A percentile compares a stretch with the other conserved stretches of the same genome.
phyloP scores from a whole-genome alignment of 37 sponge, comb jelly and placozoan species.

The Mnemiopsis leidyi region DNA sequence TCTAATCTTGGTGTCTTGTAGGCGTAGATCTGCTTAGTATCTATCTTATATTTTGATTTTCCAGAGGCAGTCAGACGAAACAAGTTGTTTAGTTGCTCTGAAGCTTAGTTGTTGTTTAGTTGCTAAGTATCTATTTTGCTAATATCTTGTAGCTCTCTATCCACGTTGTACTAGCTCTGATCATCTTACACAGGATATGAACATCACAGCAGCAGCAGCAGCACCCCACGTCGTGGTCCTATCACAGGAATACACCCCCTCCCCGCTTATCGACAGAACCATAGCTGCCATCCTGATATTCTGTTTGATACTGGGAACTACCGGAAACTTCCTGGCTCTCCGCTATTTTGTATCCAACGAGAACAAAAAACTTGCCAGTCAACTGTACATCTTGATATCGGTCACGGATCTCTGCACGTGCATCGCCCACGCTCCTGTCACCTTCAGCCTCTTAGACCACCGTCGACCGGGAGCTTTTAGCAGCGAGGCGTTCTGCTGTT shows the following conservation, averaged over 20 bases:
- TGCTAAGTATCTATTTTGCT: no score
- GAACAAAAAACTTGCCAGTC: conserved; percentile 41
- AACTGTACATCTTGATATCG: conserved; percentile 19
- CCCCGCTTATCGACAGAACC: neutral
- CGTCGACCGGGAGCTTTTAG: conserved; percentile 5
- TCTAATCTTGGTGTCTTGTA: no score
- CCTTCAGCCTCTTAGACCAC: neutral
- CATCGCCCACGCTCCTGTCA: neutral
- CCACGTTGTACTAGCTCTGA: no score
- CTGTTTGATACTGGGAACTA: conserved; percentile 5
- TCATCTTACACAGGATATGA: neutral
- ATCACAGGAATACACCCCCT: neutral
- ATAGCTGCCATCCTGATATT: neutral
- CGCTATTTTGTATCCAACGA: neutral
- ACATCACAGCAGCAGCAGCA: neutral
- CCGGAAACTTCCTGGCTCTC: conserved; percentile 37
- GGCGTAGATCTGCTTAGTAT: no score
- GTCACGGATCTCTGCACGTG: conserved; percentile 42
- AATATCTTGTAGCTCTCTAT: no score
- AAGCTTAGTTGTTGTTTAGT: no score
- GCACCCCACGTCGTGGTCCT: neutral
- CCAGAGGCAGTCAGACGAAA: no score
- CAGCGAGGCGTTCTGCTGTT: neutral
- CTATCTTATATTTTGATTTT: no score
- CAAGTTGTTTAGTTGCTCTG: no score